Conservation (phyloP, 2,888 invertebrate species). For the Artemia sinica region DNA sequence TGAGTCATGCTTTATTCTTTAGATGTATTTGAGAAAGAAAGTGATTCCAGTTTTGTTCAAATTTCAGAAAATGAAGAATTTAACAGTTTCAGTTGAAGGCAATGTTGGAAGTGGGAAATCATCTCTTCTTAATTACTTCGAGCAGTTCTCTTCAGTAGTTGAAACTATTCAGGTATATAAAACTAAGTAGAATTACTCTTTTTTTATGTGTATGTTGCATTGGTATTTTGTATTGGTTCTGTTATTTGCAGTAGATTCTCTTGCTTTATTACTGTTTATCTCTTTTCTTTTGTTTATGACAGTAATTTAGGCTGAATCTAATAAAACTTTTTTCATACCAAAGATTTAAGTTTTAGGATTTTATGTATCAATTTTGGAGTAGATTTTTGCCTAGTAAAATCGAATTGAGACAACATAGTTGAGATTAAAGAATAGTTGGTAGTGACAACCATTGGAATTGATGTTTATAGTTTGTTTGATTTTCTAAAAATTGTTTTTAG, state of each 20-base stretch:
- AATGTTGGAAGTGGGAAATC: constrained; percentile 37
- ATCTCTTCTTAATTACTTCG: constrained; percentile 33
- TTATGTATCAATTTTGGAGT: too few relatives aligned
- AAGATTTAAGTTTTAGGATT: too few relatives aligned
- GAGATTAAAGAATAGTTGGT: too few relatives aligned
- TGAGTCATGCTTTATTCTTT: too few relatives aligned
- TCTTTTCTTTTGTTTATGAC: not conserved
- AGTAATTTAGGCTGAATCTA: not conserved
- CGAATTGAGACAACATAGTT: too few relatives aligned
- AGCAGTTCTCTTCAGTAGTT: constrained; percentile 20
- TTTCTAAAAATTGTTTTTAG: too few relatives aligned
- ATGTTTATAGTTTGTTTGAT: too few relatives aligned
- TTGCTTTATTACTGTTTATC: not conserved
- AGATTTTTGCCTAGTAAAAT: too few relatives aligned
- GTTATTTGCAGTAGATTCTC: not conserved
- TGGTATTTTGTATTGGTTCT: not conserved
- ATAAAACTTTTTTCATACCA: not conserved
- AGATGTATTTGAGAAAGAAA: too few relatives aligned
- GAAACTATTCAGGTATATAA: not conserved
- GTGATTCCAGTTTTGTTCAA: too few relatives aligned
- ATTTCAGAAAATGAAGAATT: not conserved
- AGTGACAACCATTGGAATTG: too few relatives aligned
- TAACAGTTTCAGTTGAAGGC: constrained; percentile 33
- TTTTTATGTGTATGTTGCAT: not conserved
- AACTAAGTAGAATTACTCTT: not conserved